These are phyloP conservation scores for Linurgus olivaceus DNA, from an alignment of 2,797 vertebrate genomes.

Conservation along the genomic window DNA sequence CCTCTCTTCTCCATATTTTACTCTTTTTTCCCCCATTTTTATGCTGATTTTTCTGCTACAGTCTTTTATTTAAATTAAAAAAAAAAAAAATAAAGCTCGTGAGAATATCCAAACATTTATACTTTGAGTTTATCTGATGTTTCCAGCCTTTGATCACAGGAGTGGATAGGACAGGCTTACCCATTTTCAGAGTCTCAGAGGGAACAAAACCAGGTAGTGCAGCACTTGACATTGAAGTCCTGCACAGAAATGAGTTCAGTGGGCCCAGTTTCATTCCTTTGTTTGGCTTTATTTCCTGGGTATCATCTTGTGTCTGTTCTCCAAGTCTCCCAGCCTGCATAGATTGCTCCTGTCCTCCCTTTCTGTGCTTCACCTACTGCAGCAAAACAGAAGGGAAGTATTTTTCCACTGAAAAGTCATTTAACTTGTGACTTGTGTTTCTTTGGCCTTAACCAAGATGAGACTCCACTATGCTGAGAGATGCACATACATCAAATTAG, in stretches of 20 bases:
- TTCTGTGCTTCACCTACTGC: neutral
- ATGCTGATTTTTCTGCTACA: neutral
- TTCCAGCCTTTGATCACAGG: neutral
- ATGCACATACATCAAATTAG: neutral
- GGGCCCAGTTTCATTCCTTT: neutral
- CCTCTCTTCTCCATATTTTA: neutral
- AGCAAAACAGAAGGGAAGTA: neutral
- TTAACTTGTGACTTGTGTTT: neutral
- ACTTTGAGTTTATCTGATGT: neutral
- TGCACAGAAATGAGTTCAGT: neutral
- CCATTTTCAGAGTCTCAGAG: neutral
- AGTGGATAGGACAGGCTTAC: neutral
- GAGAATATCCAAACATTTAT: neutral
- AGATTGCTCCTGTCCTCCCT: neutral
- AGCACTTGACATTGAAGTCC: neutral
- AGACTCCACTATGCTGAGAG: neutral
- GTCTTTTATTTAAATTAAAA: neutral
- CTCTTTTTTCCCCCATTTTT: neutral
- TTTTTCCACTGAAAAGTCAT: conserved; percentile 18
- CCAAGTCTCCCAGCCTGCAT: neutral
- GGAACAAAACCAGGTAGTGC: neutral
- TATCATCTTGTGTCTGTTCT: neutral
- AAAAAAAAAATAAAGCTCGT: neutral
- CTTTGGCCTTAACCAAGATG: neutral
- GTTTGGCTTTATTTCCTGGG: neutral